Evolutionary conservation across 2,113 vertebrate species (phyloP).

Genomic region (Aptenodytes patagonicus): DNA sequence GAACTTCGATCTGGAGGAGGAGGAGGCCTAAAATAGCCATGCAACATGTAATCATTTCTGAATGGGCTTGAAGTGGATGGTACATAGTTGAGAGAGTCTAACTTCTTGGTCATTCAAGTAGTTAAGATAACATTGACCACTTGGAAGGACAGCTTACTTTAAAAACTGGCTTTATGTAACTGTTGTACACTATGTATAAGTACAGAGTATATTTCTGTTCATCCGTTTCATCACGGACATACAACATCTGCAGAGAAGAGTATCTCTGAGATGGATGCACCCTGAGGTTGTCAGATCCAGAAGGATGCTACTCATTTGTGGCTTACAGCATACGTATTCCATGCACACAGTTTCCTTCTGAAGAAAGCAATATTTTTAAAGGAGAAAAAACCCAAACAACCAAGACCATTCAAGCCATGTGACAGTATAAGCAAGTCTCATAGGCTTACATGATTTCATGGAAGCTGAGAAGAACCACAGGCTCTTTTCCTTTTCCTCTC

Average conservation of each 20-base stretch:
- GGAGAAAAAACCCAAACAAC: not conserved
- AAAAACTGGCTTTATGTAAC: not conserved
- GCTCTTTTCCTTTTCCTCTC: not conserved
- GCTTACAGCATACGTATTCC: not conserved
- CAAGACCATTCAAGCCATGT: not conserved
- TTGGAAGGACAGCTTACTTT: not conserved
- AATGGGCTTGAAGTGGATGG: not conserved
- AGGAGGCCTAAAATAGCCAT: not conserved
- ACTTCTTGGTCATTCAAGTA: not conserved
- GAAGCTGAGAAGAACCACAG: not conserved
- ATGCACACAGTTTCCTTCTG: not conserved
- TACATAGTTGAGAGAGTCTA: not conserved
- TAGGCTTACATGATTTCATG: not conserved
- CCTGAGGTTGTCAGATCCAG: not conserved
- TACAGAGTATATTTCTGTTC: not conserved
- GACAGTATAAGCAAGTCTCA: not conserved
- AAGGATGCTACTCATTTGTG: not conserved
- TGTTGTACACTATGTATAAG: not conserved
- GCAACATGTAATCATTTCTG: not conserved
- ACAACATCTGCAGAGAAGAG: accelerated
- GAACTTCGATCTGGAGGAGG: not conserved
- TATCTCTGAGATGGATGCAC: not conserved
- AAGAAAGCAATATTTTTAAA: not conserved
- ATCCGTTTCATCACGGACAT: not conserved
- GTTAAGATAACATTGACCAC: not conserved